Base-by-base conservation (phyloP, 2,888 invertebrate species). In the Pollenia angustigena region DNA sequence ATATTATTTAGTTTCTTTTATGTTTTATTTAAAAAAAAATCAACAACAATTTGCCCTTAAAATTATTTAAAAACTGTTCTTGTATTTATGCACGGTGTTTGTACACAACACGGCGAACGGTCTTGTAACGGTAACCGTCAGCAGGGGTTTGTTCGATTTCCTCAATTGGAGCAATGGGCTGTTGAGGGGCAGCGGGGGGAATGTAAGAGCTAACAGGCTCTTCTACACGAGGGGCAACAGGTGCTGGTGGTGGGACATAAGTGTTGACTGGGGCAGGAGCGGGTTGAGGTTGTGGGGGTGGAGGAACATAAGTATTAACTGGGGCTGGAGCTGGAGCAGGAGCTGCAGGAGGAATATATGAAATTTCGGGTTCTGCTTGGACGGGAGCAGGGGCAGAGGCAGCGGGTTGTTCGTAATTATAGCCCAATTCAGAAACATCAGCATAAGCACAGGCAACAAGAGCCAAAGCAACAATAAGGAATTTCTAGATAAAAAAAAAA, bases 91-190 rank as follows among this genome's bases (percentile, higher is more conserved):
- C 81, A 56, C 89, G 89, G 80, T 89, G 89, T 88, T 91, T 92
- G 90, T 89, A 90, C 87, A 91, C 91, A 79, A 89, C 89, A 88
- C 92, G 92, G 72, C 91, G 92, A 44, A 90, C 91, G 76, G 92
- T 88, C 89, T 89, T 90, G 89, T 91, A 92, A 75, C 88, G 92
- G 88, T 91, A 92, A 50, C 91, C 91, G 89, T 92, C 92, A 69
- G 81, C 88, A 11, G 90, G 89, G 42, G 81, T 89, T 82, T 89
- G 90, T 88, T 92, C 91, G 85, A 91, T 89, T 90, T 90, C 89
- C 81, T 91, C 89, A 72, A 85, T 48, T 23, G 88, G 88, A 52
- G 84, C 85, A 16, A 86, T 79, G 40, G 78, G 64, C 68, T 66
- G 78, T 42, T 54, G 48, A 14, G 2, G 66, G 0, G 75, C 69